phyloP scores from a whole-genome alignment of 2,888 invertebrate genomes.

The Parelbella ahira region DNA sequence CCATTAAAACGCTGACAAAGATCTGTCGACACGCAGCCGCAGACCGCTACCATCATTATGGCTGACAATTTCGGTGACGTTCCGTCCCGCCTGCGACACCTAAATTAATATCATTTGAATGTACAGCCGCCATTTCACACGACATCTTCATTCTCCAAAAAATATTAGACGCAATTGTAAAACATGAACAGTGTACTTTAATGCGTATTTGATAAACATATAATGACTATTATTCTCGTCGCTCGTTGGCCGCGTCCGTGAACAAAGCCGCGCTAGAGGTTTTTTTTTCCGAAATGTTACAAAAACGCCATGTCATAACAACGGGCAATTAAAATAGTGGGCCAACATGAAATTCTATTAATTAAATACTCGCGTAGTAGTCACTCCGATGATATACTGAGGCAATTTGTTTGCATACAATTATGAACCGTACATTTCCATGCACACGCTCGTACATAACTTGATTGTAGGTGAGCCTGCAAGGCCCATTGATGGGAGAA shows the following conservation, averaged over 20 bases:
- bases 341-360: slow-evolving; percentile 77
- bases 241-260: slow-evolving; percentile 60
- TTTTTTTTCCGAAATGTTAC: slow-evolving; percentile 75
- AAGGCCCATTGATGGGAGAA: not conserved
- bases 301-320: slow-evolving; percentile 72
- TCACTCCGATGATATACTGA: slow-evolving; percentile 58
- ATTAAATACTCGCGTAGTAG: slow-evolving; percentile 64
- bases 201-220: slow-evolving; percentile 78
- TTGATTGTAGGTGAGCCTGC: not conserved
- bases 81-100: slow-evolving; percentile 52
- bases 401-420: slow-evolving; percentile 62
- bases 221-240: slow-evolving; percentile 52
- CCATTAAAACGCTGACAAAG: slow-evolving; percentile 37
- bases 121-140: slow-evolving; percentile 65
- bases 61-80: slow-evolving; percentile 54
- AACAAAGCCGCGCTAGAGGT: slow-evolving; percentile 69
- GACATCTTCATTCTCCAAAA: slow-evolving; percentile 68
- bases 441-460: slow-evolving; percentile 3
- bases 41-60: slow-evolving; percentile 59
- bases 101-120: slow-evolving; percentile 71
- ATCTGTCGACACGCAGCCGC: slow-evolving; percentile 52
- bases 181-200: slow-evolving; percentile 55
- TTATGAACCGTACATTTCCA: slow-evolving; percentile 20
- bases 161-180: slow-evolving; percentile 44
- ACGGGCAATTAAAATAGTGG: slow-evolving; percentile 75